Evolutionary conservation across 1,140 invertebrate species (phyloP).

Genomic region (Drosophila sp.): DNA sequence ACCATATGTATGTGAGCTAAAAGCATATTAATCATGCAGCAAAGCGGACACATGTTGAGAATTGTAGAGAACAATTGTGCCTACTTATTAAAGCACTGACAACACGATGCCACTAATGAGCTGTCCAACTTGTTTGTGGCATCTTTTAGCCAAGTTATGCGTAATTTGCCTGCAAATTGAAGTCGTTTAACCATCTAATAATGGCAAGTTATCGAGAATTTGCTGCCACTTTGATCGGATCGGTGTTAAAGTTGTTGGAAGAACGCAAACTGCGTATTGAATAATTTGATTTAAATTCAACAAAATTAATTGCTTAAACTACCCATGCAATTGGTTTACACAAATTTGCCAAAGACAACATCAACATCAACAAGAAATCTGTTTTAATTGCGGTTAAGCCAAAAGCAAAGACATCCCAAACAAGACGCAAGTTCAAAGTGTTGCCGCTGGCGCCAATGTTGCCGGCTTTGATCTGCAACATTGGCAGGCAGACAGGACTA

Average conservation of each 20-base stretch:
- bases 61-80: constrained; percentile 58
- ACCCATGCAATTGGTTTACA: constrained; percentile 77
- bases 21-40: constrained; percentile 70
- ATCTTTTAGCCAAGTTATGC: constrained; percentile 1
- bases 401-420: constrained; percentile 50
- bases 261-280: constrained; percentile 27
- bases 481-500: constrained; percentile 29
- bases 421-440: constrained; percentile 68
- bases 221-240: neutral
- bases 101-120: constrained; percentile 38
- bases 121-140: constrained; percentile 2
- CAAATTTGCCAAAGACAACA: constrained; percentile 78
- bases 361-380: constrained; percentile 78
- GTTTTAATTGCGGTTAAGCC: constrained; percentile 76
- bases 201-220: neutral
- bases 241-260: neutral
- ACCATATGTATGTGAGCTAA: neutral
- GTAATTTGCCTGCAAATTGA: constrained; percentile 27
- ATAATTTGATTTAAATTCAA: constrained; percentile 72
- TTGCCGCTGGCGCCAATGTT: constrained; percentile 64
- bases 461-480: constrained; percentile 66
- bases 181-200: constrained; percentile 6
- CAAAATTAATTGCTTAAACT: constrained; percentile 78
- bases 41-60: constrained; percentile 48
- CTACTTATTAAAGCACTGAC: constrained; percentile 41